These are phyloP conservation scores for Prionailurus bengalensis DNA, from an alignment of 2,113 vertebrate genomes.

Conservation along the genomic window DNA sequence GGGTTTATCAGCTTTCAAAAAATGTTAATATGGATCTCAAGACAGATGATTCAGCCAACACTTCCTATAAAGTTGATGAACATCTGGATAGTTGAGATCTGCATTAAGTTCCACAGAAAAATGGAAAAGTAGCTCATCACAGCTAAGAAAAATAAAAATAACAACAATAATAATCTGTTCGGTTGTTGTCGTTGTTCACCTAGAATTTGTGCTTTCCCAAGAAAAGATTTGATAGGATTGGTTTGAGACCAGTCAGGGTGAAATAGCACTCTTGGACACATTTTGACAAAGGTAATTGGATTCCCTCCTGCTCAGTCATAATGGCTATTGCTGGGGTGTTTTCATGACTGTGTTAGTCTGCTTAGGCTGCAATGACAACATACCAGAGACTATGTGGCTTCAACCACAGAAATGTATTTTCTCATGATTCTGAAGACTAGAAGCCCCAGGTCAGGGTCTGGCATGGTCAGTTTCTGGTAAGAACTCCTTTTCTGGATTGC, in stretches of 20 bases:
- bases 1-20: background rate
- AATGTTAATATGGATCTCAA: background rate
- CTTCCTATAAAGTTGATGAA: background rate
- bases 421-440: background rate
- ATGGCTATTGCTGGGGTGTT: background rate
- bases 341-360: background rate
- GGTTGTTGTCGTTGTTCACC: background rate
- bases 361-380: background rate
- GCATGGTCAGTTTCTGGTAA: background rate
- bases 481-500: background rate
- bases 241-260: background rate
- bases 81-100: background rate
- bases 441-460: background rate
- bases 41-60: background rate
- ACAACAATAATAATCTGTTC: background rate
- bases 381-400: background rate
- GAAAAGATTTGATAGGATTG: background rate
- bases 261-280: background rate
- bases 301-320: background rate
- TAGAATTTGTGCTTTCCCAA: background rate
- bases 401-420: background rate
- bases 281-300: background rate
- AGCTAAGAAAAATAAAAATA: background rate
- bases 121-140: background rate
- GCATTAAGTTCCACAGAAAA: constrained; percentile 14